A percentile compares a stretch with the other conserved stretches of the same genome.
Evolutionary conservation across 2,113 vertebrate genomes (phyloP).

Genomic region (Antechinus flavipes): DNA sequence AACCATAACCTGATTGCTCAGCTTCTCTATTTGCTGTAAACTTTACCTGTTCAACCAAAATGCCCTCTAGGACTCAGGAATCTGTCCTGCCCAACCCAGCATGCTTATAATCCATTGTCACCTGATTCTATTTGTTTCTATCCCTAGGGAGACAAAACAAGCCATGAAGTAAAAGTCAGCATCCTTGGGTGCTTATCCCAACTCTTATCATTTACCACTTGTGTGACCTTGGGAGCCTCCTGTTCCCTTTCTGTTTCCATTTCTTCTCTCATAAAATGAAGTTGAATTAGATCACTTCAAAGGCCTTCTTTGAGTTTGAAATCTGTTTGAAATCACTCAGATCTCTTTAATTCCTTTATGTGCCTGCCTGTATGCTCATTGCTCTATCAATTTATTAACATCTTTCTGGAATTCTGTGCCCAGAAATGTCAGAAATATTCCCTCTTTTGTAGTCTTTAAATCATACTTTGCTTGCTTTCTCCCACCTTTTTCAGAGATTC

Average conservation of each 20-base stretch:
- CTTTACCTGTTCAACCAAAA: background rate
- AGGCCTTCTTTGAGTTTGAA: background rate
- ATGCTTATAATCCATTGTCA: background rate
- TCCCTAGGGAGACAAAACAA: background rate
- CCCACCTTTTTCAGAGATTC: background rate
- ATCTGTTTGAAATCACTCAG: background rate
- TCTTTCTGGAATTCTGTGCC: background rate
- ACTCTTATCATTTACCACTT: background rate
- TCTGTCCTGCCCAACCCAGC: background rate
- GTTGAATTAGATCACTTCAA: background rate
- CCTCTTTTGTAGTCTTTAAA: background rate
- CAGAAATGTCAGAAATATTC: background rate
- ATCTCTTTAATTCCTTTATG: background rate
- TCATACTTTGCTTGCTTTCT: conserved; percentile 37
- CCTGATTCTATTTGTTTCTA: background rate
- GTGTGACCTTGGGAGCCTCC: background rate
- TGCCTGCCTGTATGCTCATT: background rate
- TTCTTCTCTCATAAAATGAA: background rate
- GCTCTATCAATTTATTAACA: background rate
- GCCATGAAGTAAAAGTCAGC: background rate
- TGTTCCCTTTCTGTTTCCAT: background rate
- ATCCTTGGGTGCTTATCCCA: background rate
- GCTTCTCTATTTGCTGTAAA: background rate
- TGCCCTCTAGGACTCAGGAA: background rate
- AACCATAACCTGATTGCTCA: background rate